phyloP scores from a whole-genome alignment of 2,113 vertebrate genomes.

The Zosterops borbonicus region DNA sequence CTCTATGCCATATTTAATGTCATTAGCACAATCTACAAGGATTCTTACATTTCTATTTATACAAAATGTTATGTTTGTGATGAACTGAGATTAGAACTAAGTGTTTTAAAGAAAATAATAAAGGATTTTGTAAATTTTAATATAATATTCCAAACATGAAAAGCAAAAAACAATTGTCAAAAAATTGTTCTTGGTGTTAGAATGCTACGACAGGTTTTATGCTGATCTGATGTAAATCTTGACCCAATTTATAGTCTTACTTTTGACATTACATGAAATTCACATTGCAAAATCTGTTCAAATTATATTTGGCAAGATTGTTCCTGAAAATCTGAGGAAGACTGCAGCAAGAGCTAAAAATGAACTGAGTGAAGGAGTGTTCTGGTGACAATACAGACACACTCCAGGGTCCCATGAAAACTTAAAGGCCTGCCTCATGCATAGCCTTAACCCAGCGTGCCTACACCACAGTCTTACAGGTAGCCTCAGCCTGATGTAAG shows the following conservation, averaged over 20 bases:
- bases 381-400: background rate
- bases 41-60: background rate
- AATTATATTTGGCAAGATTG: slow-evolving; percentile 3
- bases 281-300: slow-evolving; percentile 24
- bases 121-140: background rate
- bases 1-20: background rate
- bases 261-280: slow-evolving; percentile 3
- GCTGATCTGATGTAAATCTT: slow-evolving; percentile 29
- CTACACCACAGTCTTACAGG: background rate
- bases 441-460: background rate
- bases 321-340: background rate
- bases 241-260: slow-evolving; percentile 8
- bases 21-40: background rate
- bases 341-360: background rate
- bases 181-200: background rate
- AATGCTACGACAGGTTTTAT: background rate
- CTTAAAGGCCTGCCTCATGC: background rate
- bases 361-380: background rate
- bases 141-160: background rate
- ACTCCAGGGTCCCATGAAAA: background rate
- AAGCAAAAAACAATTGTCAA: background rate
- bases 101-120: background rate
- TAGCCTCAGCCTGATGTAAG: background rate
- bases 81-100: background rate
- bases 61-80: background rate